phyloP scores from a whole-genome alignment of 2,113 vertebrate genomes.

The Vidua chalybeata region DNA sequence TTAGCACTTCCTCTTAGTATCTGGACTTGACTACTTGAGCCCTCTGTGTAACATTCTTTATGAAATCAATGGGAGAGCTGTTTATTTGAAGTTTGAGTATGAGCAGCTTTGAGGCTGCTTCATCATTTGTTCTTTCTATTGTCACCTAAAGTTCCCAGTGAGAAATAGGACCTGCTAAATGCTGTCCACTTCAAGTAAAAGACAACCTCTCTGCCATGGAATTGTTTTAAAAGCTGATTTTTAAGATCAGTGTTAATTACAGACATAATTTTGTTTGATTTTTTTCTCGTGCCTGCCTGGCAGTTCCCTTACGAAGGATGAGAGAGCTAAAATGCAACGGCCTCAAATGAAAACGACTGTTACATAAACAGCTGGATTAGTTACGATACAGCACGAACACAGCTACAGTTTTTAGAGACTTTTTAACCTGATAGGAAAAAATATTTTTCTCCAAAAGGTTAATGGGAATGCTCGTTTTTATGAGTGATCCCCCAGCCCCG shows the following conservation, averaged over 20 bases:
- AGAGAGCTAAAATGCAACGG: not conserved
- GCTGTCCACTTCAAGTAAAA: not conserved
- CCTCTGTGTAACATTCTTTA: not conserved
- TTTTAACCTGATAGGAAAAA: slow-evolving; percentile 66
- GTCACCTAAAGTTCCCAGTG: not conserved
- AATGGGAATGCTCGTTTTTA: slow-evolving; percentile 35
- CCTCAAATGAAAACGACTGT: not conserved
- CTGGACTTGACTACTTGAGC: not conserved
- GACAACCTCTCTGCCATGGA: not conserved
- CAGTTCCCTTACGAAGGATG: not conserved
- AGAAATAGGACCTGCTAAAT: not conserved
- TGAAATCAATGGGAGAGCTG: not conserved
- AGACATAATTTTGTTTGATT: slow-evolving; percentile 16
- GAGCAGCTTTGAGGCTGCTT: not conserved
- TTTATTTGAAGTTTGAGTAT: not conserved
- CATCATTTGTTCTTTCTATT: not conserved
- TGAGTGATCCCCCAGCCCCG: not conserved
- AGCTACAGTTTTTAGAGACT: slow-evolving; percentile 42
- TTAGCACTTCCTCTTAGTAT: not conserved
- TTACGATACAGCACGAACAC: slow-evolving; percentile 65
- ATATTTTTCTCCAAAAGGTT: slow-evolving; percentile 52
- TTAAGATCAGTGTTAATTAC: not conserved
- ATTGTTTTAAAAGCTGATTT: not conserved
- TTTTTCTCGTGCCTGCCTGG: not conserved
- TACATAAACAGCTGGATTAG: slow-evolving; percentile 53